Evolutionary conservation across 2,113 vertebrate genomes (phyloP).

Genomic region (Rattus rattus): DNA sequence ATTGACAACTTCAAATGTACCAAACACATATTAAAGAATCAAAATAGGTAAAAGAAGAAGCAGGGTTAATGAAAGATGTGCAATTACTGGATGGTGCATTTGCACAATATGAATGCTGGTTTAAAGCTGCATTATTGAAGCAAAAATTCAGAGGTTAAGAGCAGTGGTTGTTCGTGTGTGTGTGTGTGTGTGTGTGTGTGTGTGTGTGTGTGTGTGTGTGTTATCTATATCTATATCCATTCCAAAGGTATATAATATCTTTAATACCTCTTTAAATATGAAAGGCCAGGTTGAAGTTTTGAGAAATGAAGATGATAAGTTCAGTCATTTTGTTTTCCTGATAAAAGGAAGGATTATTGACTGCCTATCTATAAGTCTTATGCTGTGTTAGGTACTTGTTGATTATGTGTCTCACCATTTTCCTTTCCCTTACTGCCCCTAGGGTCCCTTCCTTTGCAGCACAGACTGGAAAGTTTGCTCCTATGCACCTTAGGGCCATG

Average conservation of each 20-base stretch:
- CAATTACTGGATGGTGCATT: not conserved
- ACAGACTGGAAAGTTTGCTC: not conserved
- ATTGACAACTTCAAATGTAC: constrained; percentile 33
- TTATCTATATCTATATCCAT: not conserved
- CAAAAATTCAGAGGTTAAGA: not conserved
- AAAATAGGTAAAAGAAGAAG: constrained; percentile 45
- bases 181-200: not conserved
- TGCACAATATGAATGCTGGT: constrained; percentile 12
- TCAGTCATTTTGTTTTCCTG: not conserved
- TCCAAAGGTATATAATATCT: not conserved
- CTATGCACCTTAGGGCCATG: not conserved
- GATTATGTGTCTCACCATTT: not conserved
- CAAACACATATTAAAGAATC: constrained; percentile 59
- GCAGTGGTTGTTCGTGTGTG: not conserved
- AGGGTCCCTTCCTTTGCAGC: not conserved
- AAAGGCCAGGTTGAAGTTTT: constrained; percentile 24
- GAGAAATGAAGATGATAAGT: constrained; percentile 3
- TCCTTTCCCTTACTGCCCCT: not conserved
- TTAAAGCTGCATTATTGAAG: constrained; percentile 45
- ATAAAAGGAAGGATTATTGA: not conserved
- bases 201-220: not conserved
- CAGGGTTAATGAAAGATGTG: not conserved
- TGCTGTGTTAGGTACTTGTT: not conserved
- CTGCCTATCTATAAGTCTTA: not conserved
- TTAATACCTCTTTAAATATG: constrained; percentile 38